Base-by-base conservation (phyloP, 1,140 invertebrate species). In the Reticulitermes speratus region DNA sequence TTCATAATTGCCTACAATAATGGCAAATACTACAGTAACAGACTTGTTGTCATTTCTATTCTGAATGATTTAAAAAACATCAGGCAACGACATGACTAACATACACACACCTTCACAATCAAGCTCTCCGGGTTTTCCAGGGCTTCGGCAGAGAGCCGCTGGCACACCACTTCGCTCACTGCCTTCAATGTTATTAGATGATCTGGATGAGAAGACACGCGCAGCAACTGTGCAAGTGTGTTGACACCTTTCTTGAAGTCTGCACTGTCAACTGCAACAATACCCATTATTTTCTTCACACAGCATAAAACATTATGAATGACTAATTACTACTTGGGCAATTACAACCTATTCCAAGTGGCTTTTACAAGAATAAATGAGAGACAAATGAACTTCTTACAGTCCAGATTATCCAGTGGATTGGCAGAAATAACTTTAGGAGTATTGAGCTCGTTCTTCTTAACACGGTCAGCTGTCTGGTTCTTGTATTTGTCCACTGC, bases 181-280 rank as follows among this genome's bases (percentile, higher is more conserved):
- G 96, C 96, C 91, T 96, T 94, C 84, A 97, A 90, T 30, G 95
- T 96, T 21, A 96, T 89, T 44, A 96, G 90, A 89, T 97, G 95
- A 91, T 98, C 94, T 11, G 95, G 95, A 92, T 99, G 97, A 21
- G 94, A 94, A 0, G 95, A 93, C 45, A 98, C 93, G 88, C 96
- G 95, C 45, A 99, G 91, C 81, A 97, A 90, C 89, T 95, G 94
- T 9, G 97, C 96, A 83, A 99, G 89, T 45, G 94, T 93, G 84
- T 94, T 94, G 5, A 98, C 94, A 65, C 97, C 97, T 84, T 94
- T 92, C 88, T 95, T 95, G 89, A 99, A 98, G 86, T 97, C 96
- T 86, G 94, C 93, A 91, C 95, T 95, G 86, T 95, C 92, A 92
- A 98, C 97, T 98, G 90, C n/a, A 75, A 75, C 25, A 75, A 30